Percentiles rank a stretch among this genome's conserved stretches.
Conservation (phyloP, 2,113 vertebrate genomes). For the Carollia perspicillata region DNA sequence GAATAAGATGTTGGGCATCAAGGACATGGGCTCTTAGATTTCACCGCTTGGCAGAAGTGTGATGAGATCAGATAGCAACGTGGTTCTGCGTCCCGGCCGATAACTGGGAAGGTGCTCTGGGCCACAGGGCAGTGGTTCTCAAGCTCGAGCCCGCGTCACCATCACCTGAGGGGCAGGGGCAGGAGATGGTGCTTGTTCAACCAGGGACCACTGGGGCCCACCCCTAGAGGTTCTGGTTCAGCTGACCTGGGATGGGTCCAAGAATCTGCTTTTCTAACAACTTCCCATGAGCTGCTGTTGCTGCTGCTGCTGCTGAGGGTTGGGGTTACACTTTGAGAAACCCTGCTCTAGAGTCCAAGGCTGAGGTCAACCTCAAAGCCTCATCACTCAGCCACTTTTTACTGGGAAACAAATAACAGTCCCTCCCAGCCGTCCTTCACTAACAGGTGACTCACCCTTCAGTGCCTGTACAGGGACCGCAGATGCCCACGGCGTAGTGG, state of each 20-base stretch:
- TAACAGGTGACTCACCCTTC: neutral
- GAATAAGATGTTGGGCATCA: neutral
- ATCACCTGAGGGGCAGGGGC: neutral
- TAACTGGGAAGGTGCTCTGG: neutral
- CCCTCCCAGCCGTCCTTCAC: neutral
- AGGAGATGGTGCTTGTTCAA: neutral
- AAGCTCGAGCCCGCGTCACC: neutral
- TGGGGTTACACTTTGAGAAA: neutral
- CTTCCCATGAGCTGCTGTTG: neutral
- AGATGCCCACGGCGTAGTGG: neutral
- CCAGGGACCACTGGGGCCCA: accelerated
- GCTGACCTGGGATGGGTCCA: neutral
- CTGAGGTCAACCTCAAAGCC: neutral
- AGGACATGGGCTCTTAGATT: neutral
- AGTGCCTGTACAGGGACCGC: neutral
- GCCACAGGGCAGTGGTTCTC: neutral
- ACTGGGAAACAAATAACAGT: neutral
- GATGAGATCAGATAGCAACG: neutral
- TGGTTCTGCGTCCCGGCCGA: neutral
- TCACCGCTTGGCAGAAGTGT: constrained; percentile 26
- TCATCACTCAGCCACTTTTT: neutral
- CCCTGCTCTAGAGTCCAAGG: neutral
- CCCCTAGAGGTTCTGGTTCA: neutral
- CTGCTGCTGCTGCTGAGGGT: neutral
- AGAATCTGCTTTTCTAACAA: neutral